Evolutionary conservation across 1,140 invertebrate genomes (phyloP), one percentile per base, ranked within the genome.

Genomic region (Brachionus manjavacas): DNA sequence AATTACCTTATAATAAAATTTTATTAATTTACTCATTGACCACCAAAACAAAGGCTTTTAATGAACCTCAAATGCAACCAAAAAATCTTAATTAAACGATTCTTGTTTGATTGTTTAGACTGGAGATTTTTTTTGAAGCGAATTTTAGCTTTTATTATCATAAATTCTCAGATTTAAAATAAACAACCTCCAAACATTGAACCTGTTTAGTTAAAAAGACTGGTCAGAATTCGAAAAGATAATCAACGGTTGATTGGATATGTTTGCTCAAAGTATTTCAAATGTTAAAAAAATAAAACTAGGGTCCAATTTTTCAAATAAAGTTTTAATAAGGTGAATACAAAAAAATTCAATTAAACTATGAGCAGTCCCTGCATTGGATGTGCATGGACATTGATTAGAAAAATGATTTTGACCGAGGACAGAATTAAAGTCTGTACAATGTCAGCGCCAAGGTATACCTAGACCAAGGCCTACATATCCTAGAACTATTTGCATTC

Each of bases 401-500:
- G n/a, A 16, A 60, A 60, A 60, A 4, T 52, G 16, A 60, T 25
- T 20, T 60, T 55, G 52, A 55, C 7, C 3, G 14, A 25, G n/a
- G 9, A 23, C 52, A 60, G 52, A 60, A 60, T 9, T 20, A 60
- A 60, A 20, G 52, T 6, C 52, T 60, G 52, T 20, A 60, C 20
- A 7, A 20, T 60, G 52, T 60, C 52, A 60, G n/a, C 52, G 16
- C 52, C 52, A 9, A 60, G 9, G 11, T 9, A 60, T 7, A 14
- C 25, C 66, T 31, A 31, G 31, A 31, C 12, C 31, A 68, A 31
- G 23, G 12, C 16, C 31, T 7, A 7, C 16, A 14, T 41, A 72
- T 72, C 39, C 31, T 41, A 72, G n/a, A 72, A 72, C 68, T 72
- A 46, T 72, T 72, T 72, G 35, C 39, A 72, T 72, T 72, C 68